These are phyloP conservation scores for Acanthopleura granulata DNA, from an alignment of 2,888 invertebrate genomes.

Conservation along the genomic window DNA sequence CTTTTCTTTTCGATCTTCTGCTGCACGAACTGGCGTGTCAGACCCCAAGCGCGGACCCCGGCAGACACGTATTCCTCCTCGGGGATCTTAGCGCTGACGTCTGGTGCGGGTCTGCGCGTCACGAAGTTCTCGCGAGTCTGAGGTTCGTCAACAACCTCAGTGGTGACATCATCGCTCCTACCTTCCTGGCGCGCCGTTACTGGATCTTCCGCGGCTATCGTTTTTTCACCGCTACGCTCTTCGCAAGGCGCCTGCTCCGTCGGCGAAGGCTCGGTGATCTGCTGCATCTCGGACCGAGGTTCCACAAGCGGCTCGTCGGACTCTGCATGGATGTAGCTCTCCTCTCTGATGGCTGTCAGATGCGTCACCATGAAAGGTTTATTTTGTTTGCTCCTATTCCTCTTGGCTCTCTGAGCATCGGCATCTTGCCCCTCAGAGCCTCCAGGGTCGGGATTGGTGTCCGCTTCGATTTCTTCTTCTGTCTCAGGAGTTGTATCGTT, in stretches of 20 bases:
- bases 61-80: not conserved
- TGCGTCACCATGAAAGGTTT: not conserved
- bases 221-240: not conserved
- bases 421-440: not conserved
- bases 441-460: not conserved
- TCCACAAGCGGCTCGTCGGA: no score
- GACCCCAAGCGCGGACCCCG: not conserved
- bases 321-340: not conserved
- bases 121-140: not conserved
- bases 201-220: not conserved
- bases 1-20: constrained; percentile 6
- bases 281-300: no score
- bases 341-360: not conserved
- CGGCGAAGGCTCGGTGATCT: not conserved
- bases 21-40: not conserved
- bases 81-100: not conserved
- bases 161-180: not conserved
- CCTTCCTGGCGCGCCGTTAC: not conserved
- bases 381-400: not conserved
- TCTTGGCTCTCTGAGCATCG: not conserved
- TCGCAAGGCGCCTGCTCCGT: not conserved
- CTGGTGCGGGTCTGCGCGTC: not conserved
- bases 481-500: no score
- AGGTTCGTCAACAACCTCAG: not conserved
- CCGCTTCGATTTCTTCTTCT: no score